A percentile compares a stretch with the other conserved stretches of the same genome.
Evolutionary conservation across 2,797 vertebrate species (phyloP).

Genomic region (Eulemur rubriventer): DNA sequence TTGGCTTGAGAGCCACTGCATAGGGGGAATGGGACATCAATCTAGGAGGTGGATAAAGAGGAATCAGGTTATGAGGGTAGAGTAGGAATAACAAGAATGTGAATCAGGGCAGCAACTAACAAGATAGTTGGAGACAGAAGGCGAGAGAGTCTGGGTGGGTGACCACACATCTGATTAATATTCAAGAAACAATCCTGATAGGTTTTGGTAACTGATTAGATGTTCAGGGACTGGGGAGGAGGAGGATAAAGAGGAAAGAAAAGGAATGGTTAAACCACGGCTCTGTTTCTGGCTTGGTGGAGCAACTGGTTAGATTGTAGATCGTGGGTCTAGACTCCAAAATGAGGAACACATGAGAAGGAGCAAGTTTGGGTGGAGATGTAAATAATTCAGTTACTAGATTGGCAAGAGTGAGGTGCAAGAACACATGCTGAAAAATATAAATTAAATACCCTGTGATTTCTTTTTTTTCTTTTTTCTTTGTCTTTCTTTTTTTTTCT

Average conservation of each 20-base stretch:
- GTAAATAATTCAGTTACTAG: neutral
- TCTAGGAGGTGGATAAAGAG: neutral
- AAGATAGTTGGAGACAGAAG: neutral
- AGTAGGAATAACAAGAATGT: neutral
- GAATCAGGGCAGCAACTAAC: neutral
- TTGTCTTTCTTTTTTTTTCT: neutral
- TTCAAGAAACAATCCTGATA: neutral
- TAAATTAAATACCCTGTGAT: neutral
- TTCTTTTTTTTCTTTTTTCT: neutral
- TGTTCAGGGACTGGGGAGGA: neutral
- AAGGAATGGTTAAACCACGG: neutral
- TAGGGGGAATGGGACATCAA: neutral
- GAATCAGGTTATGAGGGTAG: neutral
- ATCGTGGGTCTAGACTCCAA: neutral
- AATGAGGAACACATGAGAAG: neutral
- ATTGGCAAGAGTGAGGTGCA: neutral
- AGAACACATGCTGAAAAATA: neutral
- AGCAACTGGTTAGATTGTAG: neutral
- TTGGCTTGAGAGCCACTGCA: neutral
- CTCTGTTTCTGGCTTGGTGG: neutral
- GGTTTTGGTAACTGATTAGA: neutral
- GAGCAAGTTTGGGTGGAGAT: neutral
- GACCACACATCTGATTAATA: neutral
- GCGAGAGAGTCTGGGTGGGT: neutral
- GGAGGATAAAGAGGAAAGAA: neutral